Conservation (phyloP, 2,113 vertebrate species). For the Malurus cyaneus region DNA sequence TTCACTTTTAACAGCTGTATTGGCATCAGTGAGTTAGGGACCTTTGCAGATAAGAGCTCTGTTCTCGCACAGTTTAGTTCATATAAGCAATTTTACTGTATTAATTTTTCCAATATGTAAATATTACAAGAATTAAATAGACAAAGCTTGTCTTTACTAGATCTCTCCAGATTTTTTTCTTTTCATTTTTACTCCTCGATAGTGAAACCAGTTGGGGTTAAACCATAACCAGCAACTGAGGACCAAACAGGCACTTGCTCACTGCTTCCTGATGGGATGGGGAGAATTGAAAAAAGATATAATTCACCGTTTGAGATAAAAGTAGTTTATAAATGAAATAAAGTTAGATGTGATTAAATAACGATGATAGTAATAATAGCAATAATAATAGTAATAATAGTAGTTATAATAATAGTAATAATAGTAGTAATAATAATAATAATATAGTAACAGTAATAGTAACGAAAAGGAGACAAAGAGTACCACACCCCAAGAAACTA, state of each 20-base stretch:
- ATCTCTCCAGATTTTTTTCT: background rate
- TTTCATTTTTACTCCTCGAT: background rate
- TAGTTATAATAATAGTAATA: background rate
- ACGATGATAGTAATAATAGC: accelerated
- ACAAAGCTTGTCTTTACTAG: background rate
- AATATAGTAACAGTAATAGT: background rate
- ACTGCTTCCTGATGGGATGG: background rate
- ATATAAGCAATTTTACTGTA: background rate
- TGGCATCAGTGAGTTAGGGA: background rate
- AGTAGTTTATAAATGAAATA: background rate
- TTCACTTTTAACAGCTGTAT: background rate
- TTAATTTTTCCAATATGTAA: background rate
- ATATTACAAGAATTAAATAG: background rate
- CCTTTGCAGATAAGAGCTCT: background rate
- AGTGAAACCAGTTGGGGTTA: background rate
- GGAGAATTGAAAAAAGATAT: background rate
- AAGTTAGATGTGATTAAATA: background rate
- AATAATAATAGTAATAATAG: background rate
- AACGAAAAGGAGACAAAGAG: background rate
- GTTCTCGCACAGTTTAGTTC: background rate
- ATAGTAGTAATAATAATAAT: background rate
- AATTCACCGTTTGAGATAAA: background rate
- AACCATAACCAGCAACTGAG: background rate
- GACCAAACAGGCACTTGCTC: background rate
- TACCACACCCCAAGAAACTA: background rate